phyloP scores from a whole-genome alignment of 2,113 vertebrate species.

The Opisthocomus hoazin region DNA sequence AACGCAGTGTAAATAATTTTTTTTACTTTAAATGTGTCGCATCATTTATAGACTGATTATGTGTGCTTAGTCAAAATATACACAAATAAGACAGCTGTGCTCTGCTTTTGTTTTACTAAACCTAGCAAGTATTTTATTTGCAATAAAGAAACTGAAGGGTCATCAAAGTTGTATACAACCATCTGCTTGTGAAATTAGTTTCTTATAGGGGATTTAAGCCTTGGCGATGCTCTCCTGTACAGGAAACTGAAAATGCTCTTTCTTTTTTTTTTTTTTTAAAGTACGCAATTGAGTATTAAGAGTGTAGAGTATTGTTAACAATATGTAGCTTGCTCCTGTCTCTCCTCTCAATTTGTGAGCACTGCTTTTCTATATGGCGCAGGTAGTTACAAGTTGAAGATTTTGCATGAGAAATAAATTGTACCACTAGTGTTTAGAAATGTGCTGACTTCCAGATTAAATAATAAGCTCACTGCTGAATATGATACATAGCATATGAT shows the following conservation, averaged over 20 bases:
- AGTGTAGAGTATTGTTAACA: not conserved
- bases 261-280: conserved; percentile 12
- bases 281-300: conserved; percentile 18
- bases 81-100: conserved; percentile 70
- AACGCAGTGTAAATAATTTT: not conserved
- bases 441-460: not conserved
- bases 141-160: conserved; percentile 73
- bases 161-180: conserved; percentile 66
- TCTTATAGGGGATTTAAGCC: conserved; percentile 64
- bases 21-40: not conserved
- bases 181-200: conserved; percentile 76
- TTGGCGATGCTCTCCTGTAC: conserved; percentile 20
- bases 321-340: not conserved
- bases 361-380: not conserved
- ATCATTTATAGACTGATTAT: conserved; percentile 66
- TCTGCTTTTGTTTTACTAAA: conserved; percentile 71
- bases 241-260: conserved; percentile 29
- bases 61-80: conserved; percentile 66
- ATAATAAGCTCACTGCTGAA: conserved; percentile 13
- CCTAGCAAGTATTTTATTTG: conserved; percentile 75
- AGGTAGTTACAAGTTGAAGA: not conserved
- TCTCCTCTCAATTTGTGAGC: not conserved
- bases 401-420: not conserved
- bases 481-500: not conserved
- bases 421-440: not conserved